A percentile compares a stretch with the other conserved stretches of the same genome.
Evolutionary conservation across 2,888 invertebrate genomes (phyloP).

Genomic region (Aleiodes testaceus): DNA sequence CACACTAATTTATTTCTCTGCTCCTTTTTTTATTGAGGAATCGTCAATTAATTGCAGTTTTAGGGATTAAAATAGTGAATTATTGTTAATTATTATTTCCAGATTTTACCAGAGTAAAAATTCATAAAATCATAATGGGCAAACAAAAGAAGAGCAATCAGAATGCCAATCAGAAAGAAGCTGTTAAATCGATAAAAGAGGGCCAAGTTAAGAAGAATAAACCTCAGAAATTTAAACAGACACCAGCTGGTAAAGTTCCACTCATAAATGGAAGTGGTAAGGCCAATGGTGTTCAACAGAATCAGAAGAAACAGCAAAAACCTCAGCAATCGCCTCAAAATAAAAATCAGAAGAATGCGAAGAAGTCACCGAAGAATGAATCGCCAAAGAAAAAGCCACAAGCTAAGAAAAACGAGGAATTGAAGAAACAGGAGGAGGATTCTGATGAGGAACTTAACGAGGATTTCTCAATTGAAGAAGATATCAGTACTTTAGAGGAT

Average conservation of each 20-base stretch:
- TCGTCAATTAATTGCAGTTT: background rate
- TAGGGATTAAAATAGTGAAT: no score
- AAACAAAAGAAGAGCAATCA: slow-evolving; percentile 8
- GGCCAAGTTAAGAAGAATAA: slow-evolving; percentile 55
- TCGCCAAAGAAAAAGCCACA: slow-evolving; percentile 33
- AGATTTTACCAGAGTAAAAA: background rate
- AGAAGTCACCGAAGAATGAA: slow-evolving; percentile 35
- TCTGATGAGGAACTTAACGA: slow-evolving; percentile 54
- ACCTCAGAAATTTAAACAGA: slow-evolving; percentile 57
- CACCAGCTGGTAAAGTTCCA: slow-evolving; percentile 54
- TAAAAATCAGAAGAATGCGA: slow-evolving; percentile 34
- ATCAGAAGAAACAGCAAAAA: slow-evolving; percentile 24
- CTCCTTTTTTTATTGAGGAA: no score
- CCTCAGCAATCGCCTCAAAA: slow-evolving; percentile 34
- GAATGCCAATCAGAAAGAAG: background rate
- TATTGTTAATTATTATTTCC: no score
- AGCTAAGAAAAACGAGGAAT: slow-evolving; percentile 28
- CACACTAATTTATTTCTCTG: no score
- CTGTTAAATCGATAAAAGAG: slow-evolving; percentile 30
- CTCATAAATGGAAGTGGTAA: slow-evolving; percentile 52
- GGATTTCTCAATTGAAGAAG: slow-evolving; percentile 50
- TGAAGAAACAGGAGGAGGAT: slow-evolving; percentile 42
- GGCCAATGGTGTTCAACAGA: slow-evolving; percentile 15
- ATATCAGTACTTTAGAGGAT: slow-evolving; percentile 48
- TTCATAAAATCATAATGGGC: background rate